phyloP scores from a whole-genome alignment of 2,797 vertebrate genomes.

The Pelodytes ibericus region DNA sequence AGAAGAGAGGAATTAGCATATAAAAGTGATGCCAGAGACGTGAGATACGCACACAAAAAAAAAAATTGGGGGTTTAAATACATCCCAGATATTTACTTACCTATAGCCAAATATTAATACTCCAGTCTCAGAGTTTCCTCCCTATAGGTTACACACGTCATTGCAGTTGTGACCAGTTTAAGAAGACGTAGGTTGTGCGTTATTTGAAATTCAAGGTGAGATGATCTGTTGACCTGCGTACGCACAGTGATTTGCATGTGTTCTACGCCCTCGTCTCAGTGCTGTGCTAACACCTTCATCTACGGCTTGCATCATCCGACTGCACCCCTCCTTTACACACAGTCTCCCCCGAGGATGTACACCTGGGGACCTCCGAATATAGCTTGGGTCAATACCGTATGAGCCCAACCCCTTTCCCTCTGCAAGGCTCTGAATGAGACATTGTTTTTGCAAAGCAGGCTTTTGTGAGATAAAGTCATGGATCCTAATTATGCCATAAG shows the following conservation, averaged over 20 bases:
- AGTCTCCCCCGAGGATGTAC: not conserved
- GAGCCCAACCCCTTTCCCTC: not conserved
- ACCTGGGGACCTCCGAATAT: not conserved
- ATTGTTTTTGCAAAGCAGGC: no score
- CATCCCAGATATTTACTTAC: not conserved
- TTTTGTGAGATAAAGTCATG: no score
- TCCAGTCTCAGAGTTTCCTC: not conserved
- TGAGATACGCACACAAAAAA: no score
- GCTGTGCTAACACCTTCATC: not conserved
- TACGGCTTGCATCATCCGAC: not conserved
- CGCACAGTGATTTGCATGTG: not conserved
- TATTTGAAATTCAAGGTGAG: not conserved
- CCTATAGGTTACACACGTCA: not conserved
- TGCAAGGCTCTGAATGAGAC: not conserved
- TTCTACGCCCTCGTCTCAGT: not conserved
- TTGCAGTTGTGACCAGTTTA: not conserved
- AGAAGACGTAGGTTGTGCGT: not conserved
- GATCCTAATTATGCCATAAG: no score
- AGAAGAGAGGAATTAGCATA: no score
- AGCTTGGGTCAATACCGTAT: not conserved
- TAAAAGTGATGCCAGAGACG: no score
- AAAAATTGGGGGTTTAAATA: no score
- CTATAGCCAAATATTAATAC: not conserved
- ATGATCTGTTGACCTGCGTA: not conserved
- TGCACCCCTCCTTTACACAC: not conserved